A percentile compares a stretch with the other conserved stretches of the same genome.
Evolutionary conservation across 2,797 vertebrate species (phyloP).

Genomic region (Coilia nasus): DNA sequence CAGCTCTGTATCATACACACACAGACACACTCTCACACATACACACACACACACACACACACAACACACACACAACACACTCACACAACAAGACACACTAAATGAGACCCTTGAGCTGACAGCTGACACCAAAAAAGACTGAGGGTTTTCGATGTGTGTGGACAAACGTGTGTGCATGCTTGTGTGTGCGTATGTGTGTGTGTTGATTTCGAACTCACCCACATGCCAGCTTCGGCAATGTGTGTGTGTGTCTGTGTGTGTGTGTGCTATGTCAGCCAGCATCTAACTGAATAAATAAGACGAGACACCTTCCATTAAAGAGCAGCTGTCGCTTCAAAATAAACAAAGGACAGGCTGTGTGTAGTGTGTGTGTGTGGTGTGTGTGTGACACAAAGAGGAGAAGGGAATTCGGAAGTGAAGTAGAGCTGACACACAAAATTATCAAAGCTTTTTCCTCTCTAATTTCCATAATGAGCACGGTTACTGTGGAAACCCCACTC

Average conservation of each 20-base stretch:
- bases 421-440: constrained; percentile 47
- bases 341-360: constrained; percentile 27
- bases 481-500: constrained; percentile 50
- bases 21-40: background rate
- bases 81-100: background rate
- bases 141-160: background rate
- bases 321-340: constrained; percentile 56
- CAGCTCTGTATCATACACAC: constrained; percentile 23
- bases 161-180: background rate
- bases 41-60: background rate
- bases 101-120: constrained; percentile 33
- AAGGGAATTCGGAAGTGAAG: constrained; percentile 33
- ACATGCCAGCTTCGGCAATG: constrained; percentile 32
- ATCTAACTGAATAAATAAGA: constrained; percentile 51
- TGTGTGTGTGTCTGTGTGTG: constrained; percentile 8
- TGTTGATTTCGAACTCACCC: background rate
- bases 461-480: constrained; percentile 57
- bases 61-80: background rate
- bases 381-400: constrained; percentile 35
- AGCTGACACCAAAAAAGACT: constrained; percentile 3
- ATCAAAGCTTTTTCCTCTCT: constrained; percentile 47
- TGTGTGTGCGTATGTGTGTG: constrained; percentile 5
- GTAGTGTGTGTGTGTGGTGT: background rate
- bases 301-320: constrained; percentile 42
- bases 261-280: constrained; percentile 36